These are phyloP conservation scores for Crossocerus cetratus DNA, from an alignment of 2,888 invertebrate genomes.

Conservation along the genomic window DNA sequence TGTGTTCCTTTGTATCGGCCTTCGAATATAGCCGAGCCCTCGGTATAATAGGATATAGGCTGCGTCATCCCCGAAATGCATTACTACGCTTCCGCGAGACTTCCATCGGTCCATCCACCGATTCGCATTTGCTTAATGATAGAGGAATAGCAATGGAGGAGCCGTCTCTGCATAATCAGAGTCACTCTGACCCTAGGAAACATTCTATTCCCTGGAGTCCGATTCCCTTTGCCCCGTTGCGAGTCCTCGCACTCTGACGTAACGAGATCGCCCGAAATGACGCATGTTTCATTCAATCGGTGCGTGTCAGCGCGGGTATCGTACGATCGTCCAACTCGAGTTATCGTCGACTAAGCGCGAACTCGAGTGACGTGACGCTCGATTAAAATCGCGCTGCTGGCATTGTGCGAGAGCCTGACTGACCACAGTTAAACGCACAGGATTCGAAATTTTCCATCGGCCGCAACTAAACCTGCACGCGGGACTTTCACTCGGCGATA, in stretches of 20 bases:
- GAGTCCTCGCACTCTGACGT: slow-evolving; percentile 6
- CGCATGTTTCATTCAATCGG: slow-evolving; percentile 9
- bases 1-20: slow-evolving; percentile 4
- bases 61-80: slow-evolving; percentile 22
- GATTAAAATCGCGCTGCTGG: neutral
- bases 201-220: too few relatives aligned
- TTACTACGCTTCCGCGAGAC: neutral
- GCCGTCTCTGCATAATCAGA: too few relatives aligned
- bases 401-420: neutral
- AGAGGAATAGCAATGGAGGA: too few relatives aligned
- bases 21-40: slow-evolving; percentile 4
- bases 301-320: slow-evolving; percentile 33
- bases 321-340: slow-evolving; percentile 31
- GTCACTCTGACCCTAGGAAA: too few relatives aligned
- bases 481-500: slow-evolving; percentile 30
- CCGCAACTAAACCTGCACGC: slow-evolving; percentile 12
- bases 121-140: too few relatives aligned
- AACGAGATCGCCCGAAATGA: slow-evolving; percentile 22
- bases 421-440: neutral
- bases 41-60: slow-evolving; percentile 7
- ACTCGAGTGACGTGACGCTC: slow-evolving; percentile 31
- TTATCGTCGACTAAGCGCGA: slow-evolving; percentile 37
- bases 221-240: too few relatives aligned
- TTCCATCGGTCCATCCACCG: too few relatives aligned
- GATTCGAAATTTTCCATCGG: neutral